These are phyloP conservation scores for Cynopterus brachyotis DNA, from an alignment of 2,113 vertebrate genomes.

Conservation along the genomic window DNA sequence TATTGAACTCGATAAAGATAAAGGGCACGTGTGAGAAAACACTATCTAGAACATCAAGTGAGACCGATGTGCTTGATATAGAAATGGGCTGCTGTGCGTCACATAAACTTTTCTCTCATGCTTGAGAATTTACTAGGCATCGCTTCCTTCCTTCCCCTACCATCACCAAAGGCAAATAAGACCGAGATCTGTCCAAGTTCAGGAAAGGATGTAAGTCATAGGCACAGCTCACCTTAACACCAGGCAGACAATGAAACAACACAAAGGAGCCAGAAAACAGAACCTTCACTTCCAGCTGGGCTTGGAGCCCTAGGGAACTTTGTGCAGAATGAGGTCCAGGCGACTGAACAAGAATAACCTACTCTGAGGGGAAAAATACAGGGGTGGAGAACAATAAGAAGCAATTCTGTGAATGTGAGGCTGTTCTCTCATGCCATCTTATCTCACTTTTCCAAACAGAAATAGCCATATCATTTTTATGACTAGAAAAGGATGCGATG, in stretches of 20 bases:
- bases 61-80: background rate
- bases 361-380: background rate
- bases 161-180: background rate
- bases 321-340: background rate
- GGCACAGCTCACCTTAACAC: background rate
- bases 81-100: background rate
- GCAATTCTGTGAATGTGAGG: background rate
- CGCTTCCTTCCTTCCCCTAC: background rate
- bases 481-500: background rate
- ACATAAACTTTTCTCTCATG: background rate
- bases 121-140: background rate
- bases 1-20: background rate
- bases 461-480: background rate
- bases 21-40: background rate
- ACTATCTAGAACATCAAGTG: background rate
- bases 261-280: background rate
- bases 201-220: background rate
- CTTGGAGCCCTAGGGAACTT: background rate
- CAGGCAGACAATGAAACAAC: background rate
- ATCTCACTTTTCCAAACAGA: background rate
- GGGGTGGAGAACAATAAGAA: background rate
- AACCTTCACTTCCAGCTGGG: background rate
- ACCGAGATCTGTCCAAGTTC: background rate
- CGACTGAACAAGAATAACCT: background rate
- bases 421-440: background rate